These are phyloP conservation scores for Chaetorhynchus papuensis DNA, from an alignment of 2,113 vertebrate genomes.

Conservation along the genomic window DNA sequence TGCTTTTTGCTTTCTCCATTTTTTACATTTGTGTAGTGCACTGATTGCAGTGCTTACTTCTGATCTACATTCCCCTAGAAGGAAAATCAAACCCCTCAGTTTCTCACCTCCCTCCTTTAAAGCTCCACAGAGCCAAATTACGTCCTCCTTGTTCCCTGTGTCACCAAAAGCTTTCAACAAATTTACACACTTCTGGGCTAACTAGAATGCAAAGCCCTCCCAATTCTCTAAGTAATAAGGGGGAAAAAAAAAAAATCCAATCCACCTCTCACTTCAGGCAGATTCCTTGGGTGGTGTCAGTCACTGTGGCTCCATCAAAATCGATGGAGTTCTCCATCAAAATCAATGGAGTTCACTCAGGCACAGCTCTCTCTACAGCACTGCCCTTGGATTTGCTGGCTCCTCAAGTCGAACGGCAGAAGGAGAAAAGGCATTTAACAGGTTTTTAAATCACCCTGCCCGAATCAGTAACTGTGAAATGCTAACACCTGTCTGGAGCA, in stretches of 20 bases:
- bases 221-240: neutral
- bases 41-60: neutral
- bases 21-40: neutral
- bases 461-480: neutral
- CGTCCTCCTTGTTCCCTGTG: neutral
- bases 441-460: neutral
- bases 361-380: neutral
- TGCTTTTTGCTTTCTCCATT: slow-evolving; percentile 2
- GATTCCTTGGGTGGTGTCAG: neutral
- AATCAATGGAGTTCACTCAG: neutral
- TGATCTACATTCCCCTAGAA: neutral
- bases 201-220: neutral
- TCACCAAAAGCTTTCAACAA: slow-evolving; percentile 20
- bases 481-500: neutral
- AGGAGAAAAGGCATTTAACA: neutral
- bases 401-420: neutral
- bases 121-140: neutral
- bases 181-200: neutral
- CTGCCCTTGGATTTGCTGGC: neutral
- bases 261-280: neutral
- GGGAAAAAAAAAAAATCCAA: neutral
- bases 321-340: neutral
- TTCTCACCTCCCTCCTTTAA: neutral
- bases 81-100: neutral
- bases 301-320: neutral